Base-by-base conservation (phyloP, 2,888 invertebrate genomes). In the Isoperla grammatica region DNA sequence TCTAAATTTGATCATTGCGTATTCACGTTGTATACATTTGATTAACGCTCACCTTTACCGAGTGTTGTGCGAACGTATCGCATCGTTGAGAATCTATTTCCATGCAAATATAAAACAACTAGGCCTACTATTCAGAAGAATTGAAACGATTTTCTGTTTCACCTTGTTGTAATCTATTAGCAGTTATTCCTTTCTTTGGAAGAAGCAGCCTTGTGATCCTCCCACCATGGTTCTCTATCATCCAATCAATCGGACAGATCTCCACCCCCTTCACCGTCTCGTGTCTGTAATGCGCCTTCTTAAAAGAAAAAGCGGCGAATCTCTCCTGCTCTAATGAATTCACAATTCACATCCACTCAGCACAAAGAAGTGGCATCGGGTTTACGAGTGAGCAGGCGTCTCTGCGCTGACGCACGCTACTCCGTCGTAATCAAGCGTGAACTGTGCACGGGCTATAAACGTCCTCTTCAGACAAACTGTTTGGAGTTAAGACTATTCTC, bases 341-440 rank as follows among this genome's bases (percentile, higher is more conserved):
- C 57, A 57, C 57, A 57, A 57, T 57, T 57, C 57, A 46, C 53
- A 53, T 53, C 53, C 37, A 35, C 37, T 53, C 53, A 53, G 53
- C 53, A 53, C 39, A 53, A 53, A 53, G 39, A 20, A 39, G 12
- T 39, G 39, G 20, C 37, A 39, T 53, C 39, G 20, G 17, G 39
- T 53, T 53, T 53, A 53, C 39, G 53, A 53, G 39, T 37, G 37
- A 53, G 37, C 37, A 39, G 37, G 39, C 53, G 19, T 53, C 37
- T 53, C 13, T 8, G 39, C 2, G 11, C 39, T 12, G 53, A 39
- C 11, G 12, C 22, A 22, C 53, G 37, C 37, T n/a, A 12, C 15
- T 37, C 53, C 11, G n/a, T n/a, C n/a, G 37, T 53, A 53, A 53
- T 53, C 39, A 53, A 53, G 53, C 53, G 39, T 35, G 37, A 53